Conservation (phyloP, 2,888 invertebrate species). For the Drosophila borealis region DNA sequence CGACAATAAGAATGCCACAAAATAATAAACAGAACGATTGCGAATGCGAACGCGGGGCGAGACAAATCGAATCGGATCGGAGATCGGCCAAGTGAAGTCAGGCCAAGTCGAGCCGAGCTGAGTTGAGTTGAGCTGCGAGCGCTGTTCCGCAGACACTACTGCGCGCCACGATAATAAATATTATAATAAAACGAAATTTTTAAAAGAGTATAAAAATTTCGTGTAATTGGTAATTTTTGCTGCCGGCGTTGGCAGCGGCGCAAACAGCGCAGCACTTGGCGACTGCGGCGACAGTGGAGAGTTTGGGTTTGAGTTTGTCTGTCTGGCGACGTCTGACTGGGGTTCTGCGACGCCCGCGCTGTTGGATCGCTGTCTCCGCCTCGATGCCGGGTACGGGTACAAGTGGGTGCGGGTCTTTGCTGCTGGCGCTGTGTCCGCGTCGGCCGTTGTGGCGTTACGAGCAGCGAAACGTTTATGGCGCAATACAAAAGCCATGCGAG, state of each 20-base stretch:
- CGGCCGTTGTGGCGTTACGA: slow-evolving; percentile 85
- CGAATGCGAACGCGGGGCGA: slow-evolving; percentile 27
- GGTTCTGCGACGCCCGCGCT: slow-evolving; percentile 34
- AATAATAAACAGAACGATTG: slow-evolving; percentile 65
- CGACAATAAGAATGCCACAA: slow-evolving; percentile 77
- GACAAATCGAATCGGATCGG: slow-evolving; percentile 43
- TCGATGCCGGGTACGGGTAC: slow-evolving; percentile 55
- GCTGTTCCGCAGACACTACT: slow-evolving; percentile 84
- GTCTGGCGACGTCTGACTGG: slow-evolving; percentile 29
- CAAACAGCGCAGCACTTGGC: slow-evolving; percentile 51
- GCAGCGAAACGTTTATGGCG: slow-evolving; percentile 85
- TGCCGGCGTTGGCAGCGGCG: slow-evolving; percentile 66
- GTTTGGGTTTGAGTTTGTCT: slow-evolving; percentile 48
- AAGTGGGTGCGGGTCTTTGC: slow-evolving; percentile 50
- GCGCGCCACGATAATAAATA: slow-evolving; percentile 85
- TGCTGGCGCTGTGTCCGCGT: slow-evolving; percentile 77
- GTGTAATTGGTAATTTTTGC: slow-evolving; percentile 85
- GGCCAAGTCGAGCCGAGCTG: slow-evolving; percentile 43
- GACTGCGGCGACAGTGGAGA: slow-evolving; percentile 59
- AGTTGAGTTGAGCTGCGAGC: slow-evolving; percentile 54
- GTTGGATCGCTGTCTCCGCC: slow-evolving; percentile 53
- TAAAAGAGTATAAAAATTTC: slow-evolving; percentile 85
- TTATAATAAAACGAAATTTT: slow-evolving; percentile 85
- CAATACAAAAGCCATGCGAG: slow-evolving; percentile 85
- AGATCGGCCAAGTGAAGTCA: slow-evolving; percentile 46